Base-by-base conservation (phyloP, 2,797 vertebrate species). In the Phrynocephalus vlangalii region DNA sequence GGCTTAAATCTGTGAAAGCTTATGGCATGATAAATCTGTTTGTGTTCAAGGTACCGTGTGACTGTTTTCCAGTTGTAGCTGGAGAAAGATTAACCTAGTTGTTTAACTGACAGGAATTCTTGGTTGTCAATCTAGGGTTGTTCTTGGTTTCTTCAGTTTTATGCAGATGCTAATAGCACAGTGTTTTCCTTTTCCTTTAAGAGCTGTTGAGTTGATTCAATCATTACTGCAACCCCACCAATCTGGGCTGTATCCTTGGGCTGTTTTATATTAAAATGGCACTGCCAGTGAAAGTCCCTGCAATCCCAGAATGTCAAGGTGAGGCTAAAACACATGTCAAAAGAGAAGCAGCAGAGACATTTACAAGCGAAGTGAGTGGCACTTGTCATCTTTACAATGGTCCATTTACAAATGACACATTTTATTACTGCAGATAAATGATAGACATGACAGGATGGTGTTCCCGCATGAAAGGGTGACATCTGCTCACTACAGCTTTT, bases 361-460 rank as follows among this genome's bases (percentile, higher is more conserved):
- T 89, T 90, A 48, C 78, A 90, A 75, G 70, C 1, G 81, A 82
- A 76, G 0, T 79, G 87, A 90, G 50, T 91, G 90, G 71, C 87
- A 22, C 0, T 80, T 81, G 72, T 91, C 76, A 73, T 79, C 56
- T 72, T 86, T 82, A 89, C 89, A 89, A 75, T 75, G 52, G 63
- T 77, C 84, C 83, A 28, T 83, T 86, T 89, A 70, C 89, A 87
- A 75, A 72, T 83, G 90, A 67, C 83, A 91, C 0, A 83, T 91
- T n/a, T 90, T 75, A 0, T 94, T 91, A 81, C 24, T 56, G 79
- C 60, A 85, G 80, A 71, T 93, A 89, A 94, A 79, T 86, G 78
- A 9, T 38, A 68, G 76, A 82, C 8, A 8, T 68, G 89, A 88
- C 56, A 83, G 89, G 86, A 56, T 44, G 44, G 60, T 81, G 82